Percentiles rank a stretch among this genome's conserved stretches.
Conservation (phyloP, 2,888 invertebrate genomes). For the Lapara coniferarum region DNA sequence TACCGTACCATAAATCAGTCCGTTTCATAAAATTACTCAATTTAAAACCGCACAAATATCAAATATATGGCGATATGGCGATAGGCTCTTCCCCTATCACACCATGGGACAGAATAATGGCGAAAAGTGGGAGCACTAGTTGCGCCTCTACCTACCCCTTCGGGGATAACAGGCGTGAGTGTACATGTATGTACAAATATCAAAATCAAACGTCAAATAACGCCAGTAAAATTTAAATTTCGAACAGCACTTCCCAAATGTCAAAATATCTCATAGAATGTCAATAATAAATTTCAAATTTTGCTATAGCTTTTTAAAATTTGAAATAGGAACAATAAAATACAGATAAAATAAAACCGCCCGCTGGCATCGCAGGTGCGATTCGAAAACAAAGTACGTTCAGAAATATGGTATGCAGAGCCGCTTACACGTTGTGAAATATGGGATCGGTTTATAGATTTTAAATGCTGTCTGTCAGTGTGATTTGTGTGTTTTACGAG, state of each 20-base stretch:
- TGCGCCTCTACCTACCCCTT: no score
- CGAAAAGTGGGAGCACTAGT: no score
- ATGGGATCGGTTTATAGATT: constrained; percentile 46
- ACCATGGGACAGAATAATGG: no score
- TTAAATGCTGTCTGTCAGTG: constrained; percentile 27
- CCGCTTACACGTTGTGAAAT: constrained; percentile 44
- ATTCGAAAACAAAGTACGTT: constrained; percentile 40
- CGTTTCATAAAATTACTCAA: no score
- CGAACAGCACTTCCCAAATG: constrained; percentile 5
- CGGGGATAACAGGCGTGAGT: no score
- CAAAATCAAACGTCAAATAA: neutral
- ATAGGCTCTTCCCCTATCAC: no score
- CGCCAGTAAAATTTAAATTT: constrained; percentile 15
- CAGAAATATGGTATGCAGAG: constrained; percentile 42
- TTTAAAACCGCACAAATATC: neutral
- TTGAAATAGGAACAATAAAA: constrained; percentile 39
- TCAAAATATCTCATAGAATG: constrained; percentile 17
- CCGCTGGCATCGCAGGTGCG: constrained; percentile 46
- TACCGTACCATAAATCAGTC: no score
- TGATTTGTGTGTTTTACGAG: constrained; percentile 12
- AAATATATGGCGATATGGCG: no score
- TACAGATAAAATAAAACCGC: constrained; percentile 42
- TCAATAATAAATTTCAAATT: constrained; percentile 14
- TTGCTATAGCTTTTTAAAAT: constrained; percentile 17
- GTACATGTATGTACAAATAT: no score